Evolutionary conservation across 2,113 vertebrate genomes (phyloP).

Genomic region (Pangasianodon hypophthalmus): DNA sequence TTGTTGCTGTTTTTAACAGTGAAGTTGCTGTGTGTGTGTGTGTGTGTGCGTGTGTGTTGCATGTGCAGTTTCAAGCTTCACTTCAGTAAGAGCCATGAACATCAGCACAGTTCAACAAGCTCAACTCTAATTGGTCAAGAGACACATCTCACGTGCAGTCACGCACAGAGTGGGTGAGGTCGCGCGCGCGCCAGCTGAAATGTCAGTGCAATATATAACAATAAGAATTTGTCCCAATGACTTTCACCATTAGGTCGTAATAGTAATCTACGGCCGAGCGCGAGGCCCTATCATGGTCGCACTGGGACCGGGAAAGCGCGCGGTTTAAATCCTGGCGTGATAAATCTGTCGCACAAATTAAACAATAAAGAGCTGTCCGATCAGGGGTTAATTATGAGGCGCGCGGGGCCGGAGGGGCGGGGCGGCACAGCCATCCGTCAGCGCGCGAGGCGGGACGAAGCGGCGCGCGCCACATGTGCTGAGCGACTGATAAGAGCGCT

Average conservation of each 20-base stretch:
- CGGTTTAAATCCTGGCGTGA: constrained; percentile 89
- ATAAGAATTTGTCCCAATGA: constrained; percentile 73
- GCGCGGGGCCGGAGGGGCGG: constrained; percentile 83
- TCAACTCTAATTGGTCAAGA: constrained; percentile 10
- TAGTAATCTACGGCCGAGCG: constrained; percentile 79
- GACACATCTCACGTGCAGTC: background rate
- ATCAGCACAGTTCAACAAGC: background rate
- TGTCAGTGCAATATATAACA: constrained; percentile 70
- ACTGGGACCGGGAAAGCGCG: background rate
- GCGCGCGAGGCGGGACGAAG: constrained; percentile 69
- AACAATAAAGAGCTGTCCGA: constrained; percentile 99
- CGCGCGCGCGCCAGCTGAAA: constrained; percentile 42
- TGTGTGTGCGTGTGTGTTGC: no score
- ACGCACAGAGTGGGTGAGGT: background rate
- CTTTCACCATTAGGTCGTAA: constrained; percentile 79
- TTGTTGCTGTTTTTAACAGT: no score
- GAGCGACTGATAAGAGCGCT: constrained; percentile 88
- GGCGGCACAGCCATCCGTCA: constrained; percentile 87
- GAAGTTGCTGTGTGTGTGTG: background rate
- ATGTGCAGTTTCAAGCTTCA: background rate
- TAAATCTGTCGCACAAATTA: constrained; percentile 99
- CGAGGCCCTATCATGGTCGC: background rate
- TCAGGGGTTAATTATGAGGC: constrained; percentile 99
- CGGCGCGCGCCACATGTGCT: constrained; percentile 88
- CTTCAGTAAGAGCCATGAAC: background rate